phyloP scores from a whole-genome alignment of 2,797 vertebrate species.

The Sternarchorhynchus goeldii region DNA sequence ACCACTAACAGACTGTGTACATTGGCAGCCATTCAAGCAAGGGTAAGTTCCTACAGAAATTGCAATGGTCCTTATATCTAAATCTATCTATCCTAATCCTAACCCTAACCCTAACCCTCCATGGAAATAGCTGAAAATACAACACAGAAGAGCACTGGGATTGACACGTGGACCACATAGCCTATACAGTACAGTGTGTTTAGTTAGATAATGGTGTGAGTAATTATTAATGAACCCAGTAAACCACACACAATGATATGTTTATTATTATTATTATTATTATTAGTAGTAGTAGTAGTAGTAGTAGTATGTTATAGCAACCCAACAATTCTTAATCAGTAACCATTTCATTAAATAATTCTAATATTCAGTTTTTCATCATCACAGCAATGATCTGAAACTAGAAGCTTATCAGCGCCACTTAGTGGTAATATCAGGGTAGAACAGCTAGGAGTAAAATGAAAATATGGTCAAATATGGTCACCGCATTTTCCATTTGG shows the following conservation, averaged over 20 bases:
- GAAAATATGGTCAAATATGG: conserved; percentile 35
- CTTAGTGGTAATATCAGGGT: conserved; percentile 25
- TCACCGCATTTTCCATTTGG: conserved; percentile 29
- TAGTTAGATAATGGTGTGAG: too few relatives aligned
- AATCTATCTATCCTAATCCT: too few relatives aligned
- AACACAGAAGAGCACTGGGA: not conserved
- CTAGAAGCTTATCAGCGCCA: conserved; percentile 19
- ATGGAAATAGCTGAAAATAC: not conserved
- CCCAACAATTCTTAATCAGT: too few relatives aligned
- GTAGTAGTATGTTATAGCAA: not conserved
- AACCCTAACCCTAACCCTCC: too few relatives aligned
- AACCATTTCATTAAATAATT: not conserved
- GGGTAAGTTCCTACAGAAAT: conserved; percentile 20
- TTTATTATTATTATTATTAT: too few relatives aligned
- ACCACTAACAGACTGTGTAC: conserved; percentile 21
- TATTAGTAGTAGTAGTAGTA: not conserved
- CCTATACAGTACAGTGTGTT: not conserved
- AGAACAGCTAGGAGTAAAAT: conserved; percentile 2
- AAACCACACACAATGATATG: too few relatives aligned
- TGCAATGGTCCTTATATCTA: conserved; percentile 2
- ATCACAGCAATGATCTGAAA: not conserved
- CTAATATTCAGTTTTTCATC: not conserved
- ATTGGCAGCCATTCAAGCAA: conserved; percentile 4
- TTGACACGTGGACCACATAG: not conserved
- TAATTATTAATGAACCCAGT: too few relatives aligned